Percentiles rank a stretch among this genome's conserved stretches.
Conservation (phyloP, 2,888 invertebrate species). For the Melanostoma scalare region DNA sequence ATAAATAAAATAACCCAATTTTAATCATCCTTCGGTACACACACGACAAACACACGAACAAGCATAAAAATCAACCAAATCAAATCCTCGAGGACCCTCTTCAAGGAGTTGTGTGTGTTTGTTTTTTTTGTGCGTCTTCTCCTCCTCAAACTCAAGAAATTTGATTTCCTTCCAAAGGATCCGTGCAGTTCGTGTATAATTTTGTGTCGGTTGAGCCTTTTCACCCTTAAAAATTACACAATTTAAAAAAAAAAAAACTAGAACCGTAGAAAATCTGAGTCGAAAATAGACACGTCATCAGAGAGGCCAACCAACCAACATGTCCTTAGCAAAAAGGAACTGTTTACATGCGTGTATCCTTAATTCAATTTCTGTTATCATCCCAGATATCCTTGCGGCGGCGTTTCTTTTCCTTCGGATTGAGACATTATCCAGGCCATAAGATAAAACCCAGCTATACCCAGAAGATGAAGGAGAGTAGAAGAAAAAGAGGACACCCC, state of each 20-base stretch:
- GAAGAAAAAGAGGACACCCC: neutral
- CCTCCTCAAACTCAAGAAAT: conserved; percentile 12
- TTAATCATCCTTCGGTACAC: conserved; percentile 71
- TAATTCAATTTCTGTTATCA: conserved; percentile 70
- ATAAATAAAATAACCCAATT: conserved; percentile 73
- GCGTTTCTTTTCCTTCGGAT: conserved; percentile 35
- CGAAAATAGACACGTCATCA: conserved; percentile 31
- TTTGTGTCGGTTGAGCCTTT: conserved; percentile 42
- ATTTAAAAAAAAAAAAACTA: conserved; percentile 45
- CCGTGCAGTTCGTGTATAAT: conserved; percentile 21
- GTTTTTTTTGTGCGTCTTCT: conserved; percentile 6
- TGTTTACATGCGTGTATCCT: conserved; percentile 53
- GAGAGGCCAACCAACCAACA: neutral
- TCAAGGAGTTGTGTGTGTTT: conserved; percentile 27
- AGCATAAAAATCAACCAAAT: conserved; percentile 30
- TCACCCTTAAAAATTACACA: conserved; percentile 63
- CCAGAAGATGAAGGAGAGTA: neutral
- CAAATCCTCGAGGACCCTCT: conserved; percentile 49
- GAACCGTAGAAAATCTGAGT: neutral
- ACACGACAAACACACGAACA: conserved; percentile 12
- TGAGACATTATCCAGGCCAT: conserved; percentile 59
- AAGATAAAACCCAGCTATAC: conserved; percentile 3
- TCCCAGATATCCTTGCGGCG: conserved; percentile 27
- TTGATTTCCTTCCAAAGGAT: conserved; percentile 57
- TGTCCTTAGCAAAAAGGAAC: conserved; percentile 21